A percentile compares a stretch with the other conserved stretches of the same genome.
These are phyloP conservation scores for Macrophya alboannulata DNA, from an alignment of 2,888 invertebrate genomes.

Conservation along the genomic window DNA sequence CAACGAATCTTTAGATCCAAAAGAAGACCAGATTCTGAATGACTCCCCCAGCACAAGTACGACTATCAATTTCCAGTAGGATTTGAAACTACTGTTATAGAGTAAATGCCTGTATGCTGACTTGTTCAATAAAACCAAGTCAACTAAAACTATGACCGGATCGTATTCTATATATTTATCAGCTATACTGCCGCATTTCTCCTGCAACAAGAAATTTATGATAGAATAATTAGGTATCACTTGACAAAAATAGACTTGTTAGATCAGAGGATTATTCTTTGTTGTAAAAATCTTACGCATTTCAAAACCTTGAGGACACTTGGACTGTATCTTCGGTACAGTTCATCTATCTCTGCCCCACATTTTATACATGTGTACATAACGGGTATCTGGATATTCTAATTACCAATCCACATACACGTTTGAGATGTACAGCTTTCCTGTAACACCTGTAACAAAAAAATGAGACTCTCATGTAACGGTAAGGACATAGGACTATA, in stretches of 20 bases:
- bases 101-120: slow-evolving; percentile 93
- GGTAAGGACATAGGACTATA: background rate
- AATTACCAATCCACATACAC: background rate
- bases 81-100: slow-evolving; percentile 89
- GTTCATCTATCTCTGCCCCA: slow-evolving; percentile 83
- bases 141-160: slow-evolving; percentile 92
- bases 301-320: slow-evolving; percentile 88
- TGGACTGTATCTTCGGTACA: slow-evolving; percentile 87
- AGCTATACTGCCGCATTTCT: slow-evolving; percentile 87
- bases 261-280: slow-evolving; percentile 17
- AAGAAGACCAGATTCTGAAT: slow-evolving; percentile 85
- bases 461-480: background rate
- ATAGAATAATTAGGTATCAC: slow-evolving; percentile 22
- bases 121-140: slow-evolving; percentile 90
- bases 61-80: slow-evolving; percentile 90
- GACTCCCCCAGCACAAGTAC: slow-evolving; percentile 91
- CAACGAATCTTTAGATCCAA: slow-evolving; percentile 57
- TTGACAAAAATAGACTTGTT: slow-evolving; percentile 36
- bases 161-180: slow-evolving; percentile 97
- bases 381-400: background rate
- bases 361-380: slow-evolving; percentile 86
- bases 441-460: background rate
- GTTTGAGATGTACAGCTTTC: background rate
- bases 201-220: slow-evolving; percentile 82
- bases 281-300: slow-evolving; percentile 84